phyloP scores from a whole-genome alignment of 1,140 invertebrate genomes.

The Dendrolimus punctatus region DNA sequence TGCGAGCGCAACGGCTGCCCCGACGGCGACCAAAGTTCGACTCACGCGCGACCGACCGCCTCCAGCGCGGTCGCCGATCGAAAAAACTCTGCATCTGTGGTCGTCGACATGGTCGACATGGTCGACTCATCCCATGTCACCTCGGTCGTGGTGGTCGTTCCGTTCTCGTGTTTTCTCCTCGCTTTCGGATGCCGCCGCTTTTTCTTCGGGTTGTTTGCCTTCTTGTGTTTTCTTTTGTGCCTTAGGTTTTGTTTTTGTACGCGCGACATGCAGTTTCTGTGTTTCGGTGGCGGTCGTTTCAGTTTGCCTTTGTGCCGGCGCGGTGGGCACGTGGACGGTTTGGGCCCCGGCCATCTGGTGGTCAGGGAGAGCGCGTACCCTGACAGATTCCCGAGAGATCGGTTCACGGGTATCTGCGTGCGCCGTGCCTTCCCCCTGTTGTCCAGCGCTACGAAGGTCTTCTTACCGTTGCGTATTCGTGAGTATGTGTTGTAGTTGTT shows the following conservation, averaged over 20 bases:
- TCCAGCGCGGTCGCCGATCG: conserved; percentile 66
- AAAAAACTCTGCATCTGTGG: conserved; percentile 68
- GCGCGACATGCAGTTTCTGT: conserved; percentile 47
- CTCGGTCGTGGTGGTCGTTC: conserved; percentile 56
- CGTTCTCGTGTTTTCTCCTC: conserved; percentile 58
- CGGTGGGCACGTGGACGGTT: conserved; percentile 38
- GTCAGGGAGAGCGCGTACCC: conserved; percentile 81
- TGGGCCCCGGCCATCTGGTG: conserved; percentile 70
- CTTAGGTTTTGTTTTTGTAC: conserved; percentile 54
- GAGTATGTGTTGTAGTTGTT: conserved; percentile 91
- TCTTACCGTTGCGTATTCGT: conserved; percentile 77
- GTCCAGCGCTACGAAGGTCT: conserved; percentile 85
- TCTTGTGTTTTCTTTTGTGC: conserved; percentile 61
- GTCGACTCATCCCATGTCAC: conserved; percentile 57
- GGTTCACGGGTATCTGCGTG: conserved; percentile 77
- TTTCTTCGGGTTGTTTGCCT: conserved; percentile 58
- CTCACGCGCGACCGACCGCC: conserved; percentile 60
- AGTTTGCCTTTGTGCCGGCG: conserved; percentile 49
- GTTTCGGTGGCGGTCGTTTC: conserved; percentile 50
- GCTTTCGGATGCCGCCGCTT: conserved; percentile 56
- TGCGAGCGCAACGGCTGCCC: conserved; percentile 59
- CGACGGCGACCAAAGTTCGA: conserved; percentile 44
- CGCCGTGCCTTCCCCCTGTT: conserved; percentile 78
- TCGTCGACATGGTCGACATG: conserved; percentile 59
- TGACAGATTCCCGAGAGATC: conserved; percentile 80